phyloP scores from a whole-genome alignment of 1,140 invertebrate species.

The Drosophila eugracilis region DNA sequence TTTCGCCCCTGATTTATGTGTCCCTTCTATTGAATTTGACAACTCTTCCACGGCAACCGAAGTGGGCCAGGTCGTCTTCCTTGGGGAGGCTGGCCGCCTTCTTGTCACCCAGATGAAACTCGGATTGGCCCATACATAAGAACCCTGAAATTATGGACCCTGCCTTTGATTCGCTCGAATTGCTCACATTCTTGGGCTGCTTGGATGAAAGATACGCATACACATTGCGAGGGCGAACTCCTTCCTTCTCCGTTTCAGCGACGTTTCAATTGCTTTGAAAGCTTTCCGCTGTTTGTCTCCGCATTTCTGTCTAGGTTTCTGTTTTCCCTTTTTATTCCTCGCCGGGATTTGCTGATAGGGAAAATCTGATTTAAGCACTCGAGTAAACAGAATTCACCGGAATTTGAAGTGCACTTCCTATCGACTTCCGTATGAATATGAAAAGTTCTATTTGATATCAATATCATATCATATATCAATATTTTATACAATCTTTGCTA shows the following conservation, averaged over 20 bases:
- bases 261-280: constrained; percentile 39
- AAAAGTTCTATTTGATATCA: too few relatives aligned
- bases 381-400: constrained; percentile 19
- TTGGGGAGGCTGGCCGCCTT: not conserved
- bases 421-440: not conserved
- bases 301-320: constrained; percentile 2
- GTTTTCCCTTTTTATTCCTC: constrained; percentile 4
- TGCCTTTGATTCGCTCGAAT: constrained; percentile 25
- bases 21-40: constrained; percentile 35
- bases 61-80: constrained; percentile 27
- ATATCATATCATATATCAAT: too few relatives aligned
- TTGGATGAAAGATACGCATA: constrained; percentile 33
- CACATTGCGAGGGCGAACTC: constrained; percentile 7
- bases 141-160: constrained; percentile 21
- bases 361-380: constrained; percentile 25
- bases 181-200: constrained; percentile 13
- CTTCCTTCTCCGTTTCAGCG: constrained; percentile 6
- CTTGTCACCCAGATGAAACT: constrained; percentile 7
- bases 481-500: too few relatives aligned
- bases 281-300: constrained; percentile 24
- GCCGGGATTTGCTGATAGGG: constrained; percentile 27
- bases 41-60: constrained; percentile 20
- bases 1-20: constrained; percentile 26
- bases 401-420: not conserved
- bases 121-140: not conserved